Evolutionary conservation across 2,113 vertebrate species (phyloP), one percentile per base, ranked within the genome.

Genomic region (human): DNA sequence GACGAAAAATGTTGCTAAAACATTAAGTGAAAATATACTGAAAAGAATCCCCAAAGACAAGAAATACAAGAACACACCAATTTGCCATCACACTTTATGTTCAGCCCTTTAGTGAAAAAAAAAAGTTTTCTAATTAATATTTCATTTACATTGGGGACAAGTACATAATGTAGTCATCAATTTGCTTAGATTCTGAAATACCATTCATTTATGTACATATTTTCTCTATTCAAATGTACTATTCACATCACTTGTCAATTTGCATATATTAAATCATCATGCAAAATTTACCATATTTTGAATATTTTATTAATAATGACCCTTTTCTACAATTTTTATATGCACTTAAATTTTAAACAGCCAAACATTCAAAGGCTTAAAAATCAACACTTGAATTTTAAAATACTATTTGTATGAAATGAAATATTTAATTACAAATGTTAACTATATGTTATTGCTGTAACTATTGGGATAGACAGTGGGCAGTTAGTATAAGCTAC

Each of bases 61-160:
- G 10, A n/a, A 80, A 89, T 48, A 81, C 6, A 64, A 50, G 35
- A 84, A 45, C 17, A 90, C 9, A 52, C 2, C 43, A 73, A 78
- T 72, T 96, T 97, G 35, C 3, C 20, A 78, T 59, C 68, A 35
- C 87, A 66, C 25, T 3, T 40, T 72, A 89, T 95, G 72, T 93
- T 66, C 80, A 76, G 4, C 0, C 0, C 79, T 93, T 97, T 94
- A 90, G 88, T 79, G 68, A 86, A 90, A 97, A 43, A 59, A 98
- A 97, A 2, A 14, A n/a, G 82, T 96, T 96, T 97, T 70, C 38
- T 86, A 97, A 95, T 98, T 98, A 98, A 95, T 98, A 97, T 98
- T 98, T 98, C 5, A 97, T 98, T 98, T 98, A 93, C 81, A 88
- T 97, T 96, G 80, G 70, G 92, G 93, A 98, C 40, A 96, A 96